Percentiles rank a stretch among this genome's conserved stretches.
These are phyloP conservation scores for Coleophora deauratella DNA, from an alignment of 2,888 invertebrate genomes.

Conservation along the genomic window DNA sequence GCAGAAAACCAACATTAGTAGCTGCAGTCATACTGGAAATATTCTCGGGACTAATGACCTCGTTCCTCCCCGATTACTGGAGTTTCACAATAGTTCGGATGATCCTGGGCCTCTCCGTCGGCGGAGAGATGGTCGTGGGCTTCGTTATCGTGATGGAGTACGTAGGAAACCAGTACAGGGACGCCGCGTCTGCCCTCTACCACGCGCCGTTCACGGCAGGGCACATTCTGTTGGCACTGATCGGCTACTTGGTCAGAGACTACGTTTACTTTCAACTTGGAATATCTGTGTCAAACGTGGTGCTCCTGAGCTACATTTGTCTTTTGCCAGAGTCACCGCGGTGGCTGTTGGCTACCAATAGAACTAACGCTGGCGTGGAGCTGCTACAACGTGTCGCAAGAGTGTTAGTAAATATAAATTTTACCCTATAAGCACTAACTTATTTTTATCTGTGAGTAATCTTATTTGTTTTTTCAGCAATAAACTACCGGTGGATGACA, in stretches of 20 bases:
- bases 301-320: conserved; percentile 79
- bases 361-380: conserved; percentile 72
- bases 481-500: conserved; percentile 49
- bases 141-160: conserved; percentile 77
- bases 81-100: conserved; percentile 79
- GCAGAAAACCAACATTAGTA: conserved; percentile 81
- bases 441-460: too few relatives aligned
- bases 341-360: conserved; percentile 81
- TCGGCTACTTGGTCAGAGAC: conserved; percentile 77
- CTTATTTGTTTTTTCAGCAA: conserved; percentile 45
- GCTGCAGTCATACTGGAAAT: conserved; percentile 80
- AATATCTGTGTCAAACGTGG: conserved; percentile 69
- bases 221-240: conserved; percentile 73
- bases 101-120: conserved; percentile 81
- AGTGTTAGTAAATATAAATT: conserved; percentile 42
- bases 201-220: conserved; percentile 80
- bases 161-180: conserved; percentile 68
- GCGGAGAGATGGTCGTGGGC: conserved; percentile 80
- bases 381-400: conserved; percentile 79
- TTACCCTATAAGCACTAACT: not conserved
- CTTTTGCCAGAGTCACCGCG: conserved; percentile 85
- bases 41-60: conserved; percentile 77
- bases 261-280: conserved; percentile 78
- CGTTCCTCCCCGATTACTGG: conserved; percentile 77
- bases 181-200: conserved; percentile 73